Base-by-base conservation (phyloP, 1,140 invertebrate genomes). In the Anadara kagoshimensis region DNA sequence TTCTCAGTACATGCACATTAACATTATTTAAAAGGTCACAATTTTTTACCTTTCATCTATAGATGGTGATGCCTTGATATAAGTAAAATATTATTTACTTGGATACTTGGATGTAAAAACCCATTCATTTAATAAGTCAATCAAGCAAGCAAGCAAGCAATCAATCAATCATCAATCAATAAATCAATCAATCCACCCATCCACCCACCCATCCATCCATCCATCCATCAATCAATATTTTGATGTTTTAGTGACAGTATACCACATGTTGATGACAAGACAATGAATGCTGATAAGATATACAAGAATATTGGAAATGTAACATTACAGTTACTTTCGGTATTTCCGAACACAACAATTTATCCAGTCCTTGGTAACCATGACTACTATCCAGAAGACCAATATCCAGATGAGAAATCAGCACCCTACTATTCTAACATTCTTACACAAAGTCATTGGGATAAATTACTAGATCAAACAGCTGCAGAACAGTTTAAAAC, bases 331-430 rank as follows among this genome's bases (percentile, higher is more conserved):
- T 51, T 91, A 0, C 47, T 61, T 14, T 36, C 75, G 11, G 64
- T 73, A 18, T 91, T 90, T 70, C 83, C 83, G 11, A 83, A 86
- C 44, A 81, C 78, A 5, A 63, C 84, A 0, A 78, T 91, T 8
- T 83, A 86, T 59, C 89, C 90, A 22, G 87, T 86, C 3, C 80
- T 91, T 24, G 90, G 90, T 24, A 90, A 91, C 70, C 89, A 90
- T 83, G 90, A 91, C 67, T 81, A 78, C 57, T 70, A 86, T 75
- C 76, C 90, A 78, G 68, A 82, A 76, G 73, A 81, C 82, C 74
- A 78, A 64, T 58, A 70, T 63, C 68, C 73, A 59, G 22, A 74
- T 56, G 71, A 26, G 0, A 62, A 72, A 10, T 53, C 49, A 18
- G 54, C 61, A 12, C 66, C 78, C 14, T 87, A 89, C 66, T 90